Evolutionary conservation across 2,113 vertebrate species (phyloP).

Genomic region (Protobothrops mucrosquamatus): DNA sequence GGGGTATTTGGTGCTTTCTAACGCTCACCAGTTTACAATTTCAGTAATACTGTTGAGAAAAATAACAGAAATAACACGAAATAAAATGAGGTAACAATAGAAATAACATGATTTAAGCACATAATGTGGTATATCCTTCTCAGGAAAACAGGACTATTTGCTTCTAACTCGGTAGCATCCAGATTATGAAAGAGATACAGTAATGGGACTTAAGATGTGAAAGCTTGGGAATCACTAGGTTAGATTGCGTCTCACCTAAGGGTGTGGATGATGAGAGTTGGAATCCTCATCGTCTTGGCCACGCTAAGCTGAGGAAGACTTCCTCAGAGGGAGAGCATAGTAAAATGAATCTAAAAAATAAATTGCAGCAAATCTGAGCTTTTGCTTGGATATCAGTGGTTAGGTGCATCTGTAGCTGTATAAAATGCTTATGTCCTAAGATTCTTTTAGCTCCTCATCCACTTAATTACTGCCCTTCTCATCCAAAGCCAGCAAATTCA

Average conservation of each 20-base stretch:
- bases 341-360: not conserved
- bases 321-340: not conserved
- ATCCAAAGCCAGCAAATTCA: conserved; percentile 17
- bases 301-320: not conserved
- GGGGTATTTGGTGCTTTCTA: not conserved
- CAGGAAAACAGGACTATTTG: not conserved
- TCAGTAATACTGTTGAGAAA: not conserved
- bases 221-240: not conserved
- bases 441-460: conserved; percentile 4
- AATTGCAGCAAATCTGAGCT: not conserved
- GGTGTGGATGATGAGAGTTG: not conserved
- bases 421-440: not conserved
- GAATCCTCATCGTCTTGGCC: not conserved
- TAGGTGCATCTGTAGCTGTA: not conserved
- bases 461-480: conserved; percentile 18
- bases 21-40: not conserved
- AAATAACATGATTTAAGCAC: not conserved
- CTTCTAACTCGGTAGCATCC: not conserved
- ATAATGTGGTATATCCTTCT: not conserved
- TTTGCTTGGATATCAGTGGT: not conserved
- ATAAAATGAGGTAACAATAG: not conserved
- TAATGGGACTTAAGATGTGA: not conserved
- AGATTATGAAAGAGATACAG: not conserved
- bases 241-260: not conserved
- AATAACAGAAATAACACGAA: not conserved